Percentiles rank a stretch among this genome's conserved stretches.
These are phyloP conservation scores for Drosophila mercatorum DNA, from an alignment of 2,888 invertebrate species.

Conservation along the genomic window DNA sequence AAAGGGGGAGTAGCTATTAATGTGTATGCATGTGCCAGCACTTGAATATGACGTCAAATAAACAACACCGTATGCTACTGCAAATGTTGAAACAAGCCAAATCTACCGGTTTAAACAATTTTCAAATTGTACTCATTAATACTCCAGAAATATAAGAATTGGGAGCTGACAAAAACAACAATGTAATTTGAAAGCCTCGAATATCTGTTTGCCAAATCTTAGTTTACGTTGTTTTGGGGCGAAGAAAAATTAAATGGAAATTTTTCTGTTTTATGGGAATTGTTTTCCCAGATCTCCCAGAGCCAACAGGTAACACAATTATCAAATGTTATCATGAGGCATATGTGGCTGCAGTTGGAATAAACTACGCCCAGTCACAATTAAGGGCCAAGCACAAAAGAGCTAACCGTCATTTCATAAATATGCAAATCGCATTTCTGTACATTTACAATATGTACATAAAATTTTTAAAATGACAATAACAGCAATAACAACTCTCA, in stretches of 20 bases:
- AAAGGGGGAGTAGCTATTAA: conserved; percentile 18
- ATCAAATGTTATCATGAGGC: conserved; percentile 56
- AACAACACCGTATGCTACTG: conserved; percentile 21
- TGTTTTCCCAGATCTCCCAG: not conserved
- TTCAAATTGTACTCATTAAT: not conserved
- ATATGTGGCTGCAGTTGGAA: conserved; percentile 26
- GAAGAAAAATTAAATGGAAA: too few relatives aligned
- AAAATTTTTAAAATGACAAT: conserved; percentile 37
- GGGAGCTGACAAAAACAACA: too few relatives aligned
- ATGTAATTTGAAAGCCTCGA: too few relatives aligned
- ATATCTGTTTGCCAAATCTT: too few relatives aligned
- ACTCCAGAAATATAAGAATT: too few relatives aligned
- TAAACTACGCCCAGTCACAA: conserved; percentile 36
- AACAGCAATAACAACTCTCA: conserved; percentile 32
- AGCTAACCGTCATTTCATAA: conserved; percentile 35
- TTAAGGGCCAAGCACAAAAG: conserved; percentile 47
- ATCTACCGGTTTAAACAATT: not conserved
- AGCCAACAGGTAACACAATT: conserved; percentile 16
- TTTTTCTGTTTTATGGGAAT: not conserved
- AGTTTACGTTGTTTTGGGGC: too few relatives aligned
- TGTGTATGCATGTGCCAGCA: conserved; percentile 3
- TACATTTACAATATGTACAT: conserved; percentile 17
- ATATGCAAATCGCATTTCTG: conserved; percentile 60
- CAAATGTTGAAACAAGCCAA: not conserved
- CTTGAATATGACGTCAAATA: conserved; percentile 36